These are phyloP conservation scores for Cyprinodon diabolis DNA, from an alignment of 2,797 vertebrate genomes.

Conservation along the genomic window DNA sequence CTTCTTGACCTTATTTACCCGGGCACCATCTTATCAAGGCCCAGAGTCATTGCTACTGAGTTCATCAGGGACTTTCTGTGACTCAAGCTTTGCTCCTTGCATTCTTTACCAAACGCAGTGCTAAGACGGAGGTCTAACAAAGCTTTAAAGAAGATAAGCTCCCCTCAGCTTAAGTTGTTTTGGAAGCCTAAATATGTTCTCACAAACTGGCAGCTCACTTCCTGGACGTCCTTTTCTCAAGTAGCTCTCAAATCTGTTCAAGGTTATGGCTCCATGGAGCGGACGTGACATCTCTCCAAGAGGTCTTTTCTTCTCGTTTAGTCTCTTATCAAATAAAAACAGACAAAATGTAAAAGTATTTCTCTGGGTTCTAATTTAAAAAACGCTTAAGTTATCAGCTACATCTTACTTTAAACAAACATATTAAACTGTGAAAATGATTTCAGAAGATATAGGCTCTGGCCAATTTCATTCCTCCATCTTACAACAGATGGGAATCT, in stretches of 20 bases:
- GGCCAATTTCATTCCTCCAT: constrained; percentile 9
- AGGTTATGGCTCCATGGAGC: neutral
- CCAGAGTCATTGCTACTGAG: neutral
- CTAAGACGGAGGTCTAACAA: neutral
- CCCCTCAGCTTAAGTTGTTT: neutral
- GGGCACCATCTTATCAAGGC: neutral
- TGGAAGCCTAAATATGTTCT: neutral
- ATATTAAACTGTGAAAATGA: constrained; percentile 34
- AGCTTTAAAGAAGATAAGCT: constrained; percentile 9
- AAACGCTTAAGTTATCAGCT: constrained; percentile 25
- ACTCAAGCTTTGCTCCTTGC: neutral
- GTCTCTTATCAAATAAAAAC: neutral
- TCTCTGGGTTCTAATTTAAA: constrained; percentile 24
- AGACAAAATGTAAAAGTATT: constrained; percentile 9
- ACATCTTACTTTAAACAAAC: constrained; percentile 45
- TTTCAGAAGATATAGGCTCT: constrained; percentile 51
- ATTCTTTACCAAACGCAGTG: constrained; percentile 9
- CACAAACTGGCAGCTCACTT: neutral
- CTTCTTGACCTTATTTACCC: constrained; percentile 7
- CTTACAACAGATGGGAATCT: constrained; percentile 28
- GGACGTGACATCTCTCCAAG: neutral
- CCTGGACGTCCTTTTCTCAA: neutral
- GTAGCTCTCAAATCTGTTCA: constrained; percentile 1
- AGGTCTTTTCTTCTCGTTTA: neutral
- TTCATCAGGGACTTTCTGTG: constrained; percentile 2